Evolutionary conservation across 2,113 vertebrate genomes (phyloP).

Genomic region (Seriola quinqueradiata): DNA sequence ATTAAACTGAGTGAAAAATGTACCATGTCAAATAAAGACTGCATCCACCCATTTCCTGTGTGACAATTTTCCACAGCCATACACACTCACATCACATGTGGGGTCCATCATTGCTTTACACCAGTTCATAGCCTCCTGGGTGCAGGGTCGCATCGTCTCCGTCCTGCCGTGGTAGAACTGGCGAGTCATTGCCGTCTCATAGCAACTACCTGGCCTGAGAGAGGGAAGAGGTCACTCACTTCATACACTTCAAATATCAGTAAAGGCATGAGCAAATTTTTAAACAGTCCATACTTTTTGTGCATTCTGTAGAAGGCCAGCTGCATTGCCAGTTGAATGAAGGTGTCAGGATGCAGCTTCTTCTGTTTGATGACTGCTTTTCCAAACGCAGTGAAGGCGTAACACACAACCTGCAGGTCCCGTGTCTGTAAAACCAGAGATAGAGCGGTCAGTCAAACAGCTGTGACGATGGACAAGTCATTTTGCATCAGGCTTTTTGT

Average conservation of each 20-base stretch:
- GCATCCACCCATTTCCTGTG: too few relatives aligned
- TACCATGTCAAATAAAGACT: background rate
- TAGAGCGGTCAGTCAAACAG: background rate
- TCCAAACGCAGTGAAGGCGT: constrained; percentile 92
- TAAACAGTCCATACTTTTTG: constrained; percentile 82
- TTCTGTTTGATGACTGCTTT: constrained; percentile 89
- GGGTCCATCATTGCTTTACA: constrained; percentile 92
- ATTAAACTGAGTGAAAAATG: constrained; percentile 76
- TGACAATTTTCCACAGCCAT: background rate
- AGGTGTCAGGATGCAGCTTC: constrained; percentile 93
- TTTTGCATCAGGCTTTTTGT: background rate
- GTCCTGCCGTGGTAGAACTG: constrained; percentile 96
- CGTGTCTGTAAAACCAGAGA: constrained; percentile 80
- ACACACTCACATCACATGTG: constrained; percentile 79
- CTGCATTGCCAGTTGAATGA: constrained; percentile 95
- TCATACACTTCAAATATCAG: background rate
- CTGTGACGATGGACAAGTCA: background rate
- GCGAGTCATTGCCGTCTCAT: constrained; percentile 95
- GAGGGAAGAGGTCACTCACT: background rate
- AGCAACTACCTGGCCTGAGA: constrained; percentile 92
- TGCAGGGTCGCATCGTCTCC: constrained; percentile 93
- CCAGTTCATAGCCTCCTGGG: constrained; percentile 90
- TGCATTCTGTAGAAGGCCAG: constrained; percentile 90
- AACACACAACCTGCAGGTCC: constrained; percentile 87
- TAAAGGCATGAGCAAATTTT: background rate